Conservation (phyloP, 2,888 invertebrate genomes). For the Philereme transversata region DNA sequence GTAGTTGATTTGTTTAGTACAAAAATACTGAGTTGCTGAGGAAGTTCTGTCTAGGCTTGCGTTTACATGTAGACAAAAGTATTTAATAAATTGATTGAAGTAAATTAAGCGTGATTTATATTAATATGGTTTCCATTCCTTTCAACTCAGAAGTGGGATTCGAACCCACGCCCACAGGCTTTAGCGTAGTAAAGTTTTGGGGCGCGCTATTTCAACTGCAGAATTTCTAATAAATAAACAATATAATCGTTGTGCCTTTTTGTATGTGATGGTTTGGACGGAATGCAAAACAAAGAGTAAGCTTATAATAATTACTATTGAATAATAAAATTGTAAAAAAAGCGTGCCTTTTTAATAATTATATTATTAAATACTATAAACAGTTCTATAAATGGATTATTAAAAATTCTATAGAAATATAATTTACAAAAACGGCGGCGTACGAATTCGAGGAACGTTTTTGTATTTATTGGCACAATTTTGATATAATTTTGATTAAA, state of each 20-base stretch:
- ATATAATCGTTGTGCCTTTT: neutral
- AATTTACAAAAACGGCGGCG: slow-evolving; percentile 61
- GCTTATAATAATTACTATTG: neutral
- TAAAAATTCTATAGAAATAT: slow-evolving; percentile 64
- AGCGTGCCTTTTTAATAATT: slow-evolving; percentile 14
- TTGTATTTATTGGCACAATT: slow-evolving; percentile 57
- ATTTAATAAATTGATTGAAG: too few relatives aligned
- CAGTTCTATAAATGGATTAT: slow-evolving; percentile 52
- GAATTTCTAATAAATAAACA: too few relatives aligned
- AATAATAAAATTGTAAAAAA: slow-evolving; percentile 9
- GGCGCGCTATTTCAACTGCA: too few relatives aligned
- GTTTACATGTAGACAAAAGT: too few relatives aligned
- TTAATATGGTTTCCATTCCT: too few relatives aligned
- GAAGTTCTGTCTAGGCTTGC: too few relatives aligned
- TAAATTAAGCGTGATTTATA: too few relatives aligned
- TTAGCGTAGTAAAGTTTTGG: too few relatives aligned
- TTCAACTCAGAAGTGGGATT: too few relatives aligned
- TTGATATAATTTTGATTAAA: slow-evolving; percentile 48
- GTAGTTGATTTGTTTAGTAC: too few relatives aligned
- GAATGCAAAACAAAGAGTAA: slow-evolving; percentile 23
- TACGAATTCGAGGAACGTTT: slow-evolving; percentile 55
- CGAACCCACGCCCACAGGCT: too few relatives aligned
- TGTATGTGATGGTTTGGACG: slow-evolving; percentile 14
- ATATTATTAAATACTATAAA: slow-evolving; percentile 31
- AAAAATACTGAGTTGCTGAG: too few relatives aligned